These are phyloP conservation scores for Nasua narica DNA, from an alignment of 2,797 vertebrate species.

Conservation along the genomic window DNA sequence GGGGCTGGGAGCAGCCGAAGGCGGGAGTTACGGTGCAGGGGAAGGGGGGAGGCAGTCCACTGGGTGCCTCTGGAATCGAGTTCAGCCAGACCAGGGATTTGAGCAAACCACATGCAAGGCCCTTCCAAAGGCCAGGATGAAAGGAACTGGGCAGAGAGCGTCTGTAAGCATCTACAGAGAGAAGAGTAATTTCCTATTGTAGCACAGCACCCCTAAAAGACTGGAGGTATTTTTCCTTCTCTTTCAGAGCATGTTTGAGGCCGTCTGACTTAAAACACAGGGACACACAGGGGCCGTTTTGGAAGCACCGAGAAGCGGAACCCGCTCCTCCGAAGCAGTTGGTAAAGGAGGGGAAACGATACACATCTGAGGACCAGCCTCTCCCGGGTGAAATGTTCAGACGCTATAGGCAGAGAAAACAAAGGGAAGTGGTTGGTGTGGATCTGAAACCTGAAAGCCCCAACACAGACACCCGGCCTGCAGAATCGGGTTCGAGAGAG, in stretches of 20 bases:
- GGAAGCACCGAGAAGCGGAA: neutral
- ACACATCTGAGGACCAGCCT: neutral
- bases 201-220: neutral
- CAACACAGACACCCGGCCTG: neutral
- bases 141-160: neutral
- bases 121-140: neutral
- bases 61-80: neutral
- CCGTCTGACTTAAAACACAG: neutral
- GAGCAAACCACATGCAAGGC: neutral
- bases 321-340: neutral
- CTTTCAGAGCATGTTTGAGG: neutral
- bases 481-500: neutral
- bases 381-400: neutral
- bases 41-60: neutral
- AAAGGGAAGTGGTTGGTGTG: too few relatives aligned
- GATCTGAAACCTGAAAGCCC: neutral
- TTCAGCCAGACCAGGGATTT: neutral
- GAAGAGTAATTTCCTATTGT: neutral
- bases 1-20: neutral
- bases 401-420: neutral
- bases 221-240: neutral
- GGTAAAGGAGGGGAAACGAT: neutral
- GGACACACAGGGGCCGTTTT: neutral
- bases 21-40: neutral
- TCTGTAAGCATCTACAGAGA: neutral